Conservation (phyloP, 2,797 vertebrate genomes). For the Taeniopygia guttata region DNA sequence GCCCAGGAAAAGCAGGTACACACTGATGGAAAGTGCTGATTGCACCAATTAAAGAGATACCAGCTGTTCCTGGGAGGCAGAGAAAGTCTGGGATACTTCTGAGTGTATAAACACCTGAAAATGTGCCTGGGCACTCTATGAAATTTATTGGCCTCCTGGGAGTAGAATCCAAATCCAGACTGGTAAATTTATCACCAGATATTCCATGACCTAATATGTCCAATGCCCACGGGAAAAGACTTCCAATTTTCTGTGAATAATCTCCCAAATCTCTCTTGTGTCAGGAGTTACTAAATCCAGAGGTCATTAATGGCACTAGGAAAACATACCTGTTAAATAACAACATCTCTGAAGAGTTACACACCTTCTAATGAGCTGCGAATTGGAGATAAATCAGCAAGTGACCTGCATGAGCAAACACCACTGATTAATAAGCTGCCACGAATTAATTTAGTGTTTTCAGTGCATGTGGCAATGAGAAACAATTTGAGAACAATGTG, state of each 20-base stretch:
- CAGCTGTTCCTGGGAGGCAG: neutral
- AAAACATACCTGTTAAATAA: slow-evolving; percentile 28
- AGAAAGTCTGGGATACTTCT: neutral
- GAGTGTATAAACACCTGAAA: neutral
- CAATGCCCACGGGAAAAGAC: neutral
- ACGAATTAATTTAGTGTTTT: slow-evolving; percentile 35
- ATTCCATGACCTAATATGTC: neutral
- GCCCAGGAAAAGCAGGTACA: neutral
- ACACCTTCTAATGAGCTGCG: slow-evolving; percentile 33
- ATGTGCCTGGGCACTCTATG: neutral
- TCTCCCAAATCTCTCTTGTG: neutral
- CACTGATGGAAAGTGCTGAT: neutral
- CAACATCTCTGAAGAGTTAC: slow-evolving; percentile 22
- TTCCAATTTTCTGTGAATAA: neutral
- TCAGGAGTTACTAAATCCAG: neutral
- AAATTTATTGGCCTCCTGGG: neutral
- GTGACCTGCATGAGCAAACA: slow-evolving; percentile 61
- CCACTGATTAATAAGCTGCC: slow-evolving; percentile 57
- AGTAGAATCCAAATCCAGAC: neutral
- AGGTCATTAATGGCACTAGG: neutral
- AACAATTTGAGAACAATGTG: slow-evolving; percentile 30
- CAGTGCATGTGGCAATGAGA: neutral
- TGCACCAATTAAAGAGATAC: neutral
- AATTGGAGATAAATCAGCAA: slow-evolving; percentile 50
- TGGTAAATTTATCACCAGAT: neutral